Evolutionary conservation across 2,113 vertebrate species (phyloP).

Genomic region (Catagonus wagneri): DNA sequence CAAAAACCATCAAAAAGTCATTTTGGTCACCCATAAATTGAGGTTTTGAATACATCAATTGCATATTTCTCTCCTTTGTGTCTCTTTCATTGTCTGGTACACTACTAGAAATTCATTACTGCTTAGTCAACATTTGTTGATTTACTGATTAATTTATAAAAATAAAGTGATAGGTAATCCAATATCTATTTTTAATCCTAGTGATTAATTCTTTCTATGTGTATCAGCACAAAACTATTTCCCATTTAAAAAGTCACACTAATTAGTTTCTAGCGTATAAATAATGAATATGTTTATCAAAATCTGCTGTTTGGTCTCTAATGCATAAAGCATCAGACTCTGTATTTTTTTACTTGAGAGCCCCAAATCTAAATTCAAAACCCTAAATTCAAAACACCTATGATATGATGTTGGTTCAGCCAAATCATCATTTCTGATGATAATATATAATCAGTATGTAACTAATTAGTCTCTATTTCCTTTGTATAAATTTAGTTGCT

Average conservation of each 20-base stretch:
- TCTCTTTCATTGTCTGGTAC: background rate
- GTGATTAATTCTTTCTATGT: background rate
- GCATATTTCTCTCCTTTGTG: background rate
- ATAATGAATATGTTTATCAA: background rate
- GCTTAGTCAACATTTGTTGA: background rate
- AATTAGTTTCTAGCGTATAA: background rate
- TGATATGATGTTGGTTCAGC: background rate
- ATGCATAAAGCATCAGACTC: background rate
- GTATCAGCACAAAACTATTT: background rate
- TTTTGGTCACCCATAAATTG: background rate
- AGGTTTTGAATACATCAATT: background rate
- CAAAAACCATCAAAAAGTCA: background rate
- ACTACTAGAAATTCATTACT: background rate
- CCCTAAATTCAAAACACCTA: background rate
- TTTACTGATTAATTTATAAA: conserved; percentile 32
- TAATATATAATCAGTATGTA: background rate
- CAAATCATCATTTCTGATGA: background rate
- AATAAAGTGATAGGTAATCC: background rate
- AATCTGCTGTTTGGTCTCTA: background rate
- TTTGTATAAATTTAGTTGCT: background rate
- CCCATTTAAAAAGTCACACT: background rate
- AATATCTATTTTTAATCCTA: background rate
- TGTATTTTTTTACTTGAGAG: background rate
- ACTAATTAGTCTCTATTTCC: background rate
- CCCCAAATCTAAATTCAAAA: background rate